Conservation (phyloP, 2,888 invertebrate genomes). For the Theodoxus fluviatilis region DNA sequence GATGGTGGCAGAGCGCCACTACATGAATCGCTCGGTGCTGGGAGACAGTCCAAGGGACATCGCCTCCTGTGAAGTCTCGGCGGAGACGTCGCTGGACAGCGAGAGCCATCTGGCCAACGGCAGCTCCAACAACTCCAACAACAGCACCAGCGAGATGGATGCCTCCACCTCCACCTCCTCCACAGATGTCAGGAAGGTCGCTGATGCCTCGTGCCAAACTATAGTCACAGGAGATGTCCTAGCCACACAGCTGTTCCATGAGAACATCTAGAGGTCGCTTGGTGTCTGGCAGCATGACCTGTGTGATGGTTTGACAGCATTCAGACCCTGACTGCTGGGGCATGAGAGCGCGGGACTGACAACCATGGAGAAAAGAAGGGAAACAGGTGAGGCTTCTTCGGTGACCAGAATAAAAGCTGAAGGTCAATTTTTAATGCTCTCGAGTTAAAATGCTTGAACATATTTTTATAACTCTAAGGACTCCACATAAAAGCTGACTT, state of each 20-base stretch:
- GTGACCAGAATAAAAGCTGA: no score
- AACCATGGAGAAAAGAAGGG: no score
- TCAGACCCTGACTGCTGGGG: neutral
- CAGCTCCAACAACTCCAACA: neutral
- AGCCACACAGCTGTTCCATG: slow-evolving; percentile 65
- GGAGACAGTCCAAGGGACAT: slow-evolving; percentile 48
- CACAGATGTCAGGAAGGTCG: slow-evolving; percentile 37
- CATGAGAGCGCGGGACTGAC: no score
- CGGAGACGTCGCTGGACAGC: no score
- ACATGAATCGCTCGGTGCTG: slow-evolving; percentile 61
- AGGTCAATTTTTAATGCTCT: no score
- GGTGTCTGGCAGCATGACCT: neutral
- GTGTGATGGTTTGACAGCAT: neutral
- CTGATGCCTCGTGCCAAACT: slow-evolving; percentile 60
- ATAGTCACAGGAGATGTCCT: slow-evolving; percentile 65
- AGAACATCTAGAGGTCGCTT: slow-evolving; percentile 44
- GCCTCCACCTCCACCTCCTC: slow-evolving; percentile 23
- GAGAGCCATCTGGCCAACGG: neutral
- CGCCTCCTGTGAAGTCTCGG: no score
- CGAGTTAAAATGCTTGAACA: no score
- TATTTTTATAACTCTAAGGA: no score
- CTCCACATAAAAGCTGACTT: no score
- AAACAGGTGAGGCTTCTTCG: no score
- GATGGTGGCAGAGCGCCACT: slow-evolving; percentile 62
- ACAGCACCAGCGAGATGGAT: slow-evolving; percentile 25